These are phyloP conservation scores for Drosophila kepulauana DNA, from an alignment of 1,140 invertebrate genomes.

Conservation along the genomic window DNA sequence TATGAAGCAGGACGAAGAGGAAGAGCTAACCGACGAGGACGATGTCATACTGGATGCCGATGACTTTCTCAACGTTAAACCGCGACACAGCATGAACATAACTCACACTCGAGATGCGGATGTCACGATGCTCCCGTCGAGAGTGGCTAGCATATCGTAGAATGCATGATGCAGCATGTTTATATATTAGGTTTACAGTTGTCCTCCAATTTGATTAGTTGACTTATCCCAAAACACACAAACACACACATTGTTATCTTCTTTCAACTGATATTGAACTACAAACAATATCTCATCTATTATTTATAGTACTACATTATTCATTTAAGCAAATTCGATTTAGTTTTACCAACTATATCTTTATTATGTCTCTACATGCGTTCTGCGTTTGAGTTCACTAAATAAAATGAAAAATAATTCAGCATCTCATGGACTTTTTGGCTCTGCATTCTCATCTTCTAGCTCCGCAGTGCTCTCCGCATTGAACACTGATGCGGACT, in stretches of 20 bases:
- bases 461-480: too few relatives aligned
- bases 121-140: conserved; percentile 11
- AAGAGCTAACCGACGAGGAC: conserved; percentile 36
- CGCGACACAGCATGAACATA: conserved; percentile 20
- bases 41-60: conserved; percentile 61
- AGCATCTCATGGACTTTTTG: neutral
- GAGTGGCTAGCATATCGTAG: conserved; percentile 28
- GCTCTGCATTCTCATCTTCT: neutral
- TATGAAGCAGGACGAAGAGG: neutral
- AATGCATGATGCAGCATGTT: conserved; percentile 8
- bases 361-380: neutral
- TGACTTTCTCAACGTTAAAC: conserved; percentile 64
- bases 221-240: conserved; percentile 13
- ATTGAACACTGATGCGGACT: too few relatives aligned
- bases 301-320: conserved; percentile 24
- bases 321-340: conserved; percentile 29
- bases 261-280: conserved; percentile 25
- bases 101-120: neutral
- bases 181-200: conserved; percentile 4
- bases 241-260: conserved; percentile 14
- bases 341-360: conserved; percentile 14
- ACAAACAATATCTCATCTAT: conserved; percentile 14
- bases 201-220: conserved; percentile 30
- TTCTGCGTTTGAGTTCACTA: conserved; percentile 28
- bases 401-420: conserved; percentile 24